Evolutionary conservation across 2,888 invertebrate species (phyloP), one percentile per base, ranked within the genome.

Genomic region (Cheilosia vulpina): DNA sequence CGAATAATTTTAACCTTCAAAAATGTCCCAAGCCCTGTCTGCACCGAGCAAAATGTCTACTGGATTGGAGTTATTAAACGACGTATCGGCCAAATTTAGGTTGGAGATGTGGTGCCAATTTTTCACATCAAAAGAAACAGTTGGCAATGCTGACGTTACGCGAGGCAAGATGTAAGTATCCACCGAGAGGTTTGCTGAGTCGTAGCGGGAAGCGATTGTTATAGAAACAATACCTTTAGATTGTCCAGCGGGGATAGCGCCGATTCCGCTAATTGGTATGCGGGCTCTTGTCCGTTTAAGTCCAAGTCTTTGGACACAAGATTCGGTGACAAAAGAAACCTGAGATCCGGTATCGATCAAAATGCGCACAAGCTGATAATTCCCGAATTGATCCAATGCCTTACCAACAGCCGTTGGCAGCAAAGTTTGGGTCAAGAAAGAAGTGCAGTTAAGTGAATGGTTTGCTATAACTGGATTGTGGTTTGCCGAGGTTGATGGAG

Each of bases 181-280:
- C 0, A 75, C 75, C n/a, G 58, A 13, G 13, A 58, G 58, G 57
- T 34, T 53, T 1, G 34, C 24, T 17, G 21, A 19, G 60, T 76
- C 53, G 21, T 19, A 69, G 6, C 62, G 55, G 2, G 55, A 69
- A 21, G 21, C 15, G 9, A 69, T 53, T 2, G 43, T 27, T 13
- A 63, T 3, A 2, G 62, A 69, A 24, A 52, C 15, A 4, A 60
- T 15, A 13, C 68, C 77, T 38, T 53, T 68, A 11, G 77, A 69
- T 45, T 0, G 47, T 15, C 53, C 62, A n/a, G 62, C 68, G 19
- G 21, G 1, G 13, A 53, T 68, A 17, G 58, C 34, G 7, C 76
- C 66, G n/a, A 76, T 76, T 15, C 68, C 68, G 19, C 43, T 68
- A 21, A 75, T 66, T 52, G 43, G 68, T 45, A 77, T 77, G 11